Conservation (phyloP, 2,797 vertebrate genomes). For the Megaceryle alcyon region DNA sequence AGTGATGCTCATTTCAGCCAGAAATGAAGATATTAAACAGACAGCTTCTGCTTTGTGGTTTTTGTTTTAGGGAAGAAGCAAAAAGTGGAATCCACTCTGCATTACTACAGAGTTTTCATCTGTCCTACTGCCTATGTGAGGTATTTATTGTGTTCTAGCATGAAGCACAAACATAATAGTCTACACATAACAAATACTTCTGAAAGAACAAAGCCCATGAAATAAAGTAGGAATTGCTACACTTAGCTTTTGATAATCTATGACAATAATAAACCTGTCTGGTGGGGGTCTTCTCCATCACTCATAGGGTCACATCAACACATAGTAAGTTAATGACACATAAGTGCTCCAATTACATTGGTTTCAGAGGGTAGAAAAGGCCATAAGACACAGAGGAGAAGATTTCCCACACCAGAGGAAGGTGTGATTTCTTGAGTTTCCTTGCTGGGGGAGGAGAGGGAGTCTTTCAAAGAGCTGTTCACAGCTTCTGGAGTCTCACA, state of each 20-base stretch:
- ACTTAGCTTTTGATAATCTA: not conserved
- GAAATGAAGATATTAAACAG: not conserved
- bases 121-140: not conserved
- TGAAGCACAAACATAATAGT: fast-evolving
- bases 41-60: not conserved
- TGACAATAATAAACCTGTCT: not conserved
- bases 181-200: not conserved
- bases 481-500: not conserved
- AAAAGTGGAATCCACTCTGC: too few species aligned
- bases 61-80: too few species aligned
- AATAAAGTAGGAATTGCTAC: not conserved
- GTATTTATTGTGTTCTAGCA: not conserved
- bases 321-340: not conserved
- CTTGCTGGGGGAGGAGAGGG: not conserved
- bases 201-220: not conserved
- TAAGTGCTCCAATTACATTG: not conserved
- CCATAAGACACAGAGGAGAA: not conserved
- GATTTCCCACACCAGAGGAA: not conserved
- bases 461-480: not conserved
- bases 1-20: not conserved
- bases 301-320: not conserved
- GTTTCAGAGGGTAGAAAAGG: not conserved
- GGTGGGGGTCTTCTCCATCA: not conserved
- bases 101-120: too few species aligned
- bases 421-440: not conserved